A percentile compares a stretch with the other conserved stretches of the same genome.
These are phyloP conservation scores for Lacanobia wlatinum DNA, from an alignment of 2,888 invertebrate species.

Conservation along the genomic window DNA sequence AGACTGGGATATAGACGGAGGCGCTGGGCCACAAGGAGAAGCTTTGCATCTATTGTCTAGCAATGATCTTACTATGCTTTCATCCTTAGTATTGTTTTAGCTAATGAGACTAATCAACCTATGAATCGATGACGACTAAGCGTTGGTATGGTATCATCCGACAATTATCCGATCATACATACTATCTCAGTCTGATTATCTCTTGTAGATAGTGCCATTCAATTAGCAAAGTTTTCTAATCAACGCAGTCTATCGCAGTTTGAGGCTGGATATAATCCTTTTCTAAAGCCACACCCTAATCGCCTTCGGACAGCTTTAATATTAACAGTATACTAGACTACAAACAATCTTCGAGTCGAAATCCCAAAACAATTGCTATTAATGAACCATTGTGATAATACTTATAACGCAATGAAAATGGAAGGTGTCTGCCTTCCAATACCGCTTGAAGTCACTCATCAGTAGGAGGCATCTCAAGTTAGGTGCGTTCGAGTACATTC, in stretches of 20 bases:
- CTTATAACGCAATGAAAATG: neutral
- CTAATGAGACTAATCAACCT: constrained; percentile 2
- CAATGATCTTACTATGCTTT: neutral
- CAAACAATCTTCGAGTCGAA: neutral
- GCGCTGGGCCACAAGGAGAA: neutral
- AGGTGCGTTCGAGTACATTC: neutral
- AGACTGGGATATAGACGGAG: no score
- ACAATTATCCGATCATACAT: neutral
- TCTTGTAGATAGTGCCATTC: neutral
- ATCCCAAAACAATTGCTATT: neutral
- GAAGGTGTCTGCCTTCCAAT: neutral
- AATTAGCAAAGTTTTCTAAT: constrained; percentile 34
- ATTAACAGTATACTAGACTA: neutral
- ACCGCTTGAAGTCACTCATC: neutral
- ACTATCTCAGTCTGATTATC: neutral
- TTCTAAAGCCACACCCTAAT: constrained; percentile 12
- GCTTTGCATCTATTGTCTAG: neutral
- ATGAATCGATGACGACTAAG: constrained; percentile 2
- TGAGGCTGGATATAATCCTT: neutral
- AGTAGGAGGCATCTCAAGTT: neutral
- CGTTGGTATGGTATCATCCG: constrained; percentile 8
- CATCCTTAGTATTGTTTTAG: neutral
- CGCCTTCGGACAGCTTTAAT: constrained; percentile 2
- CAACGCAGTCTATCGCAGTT: constrained; percentile 4
- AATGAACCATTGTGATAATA: constrained; percentile 5